Conservation (phyloP, 2,113 vertebrate species). For the Sapajus apella region DNA sequence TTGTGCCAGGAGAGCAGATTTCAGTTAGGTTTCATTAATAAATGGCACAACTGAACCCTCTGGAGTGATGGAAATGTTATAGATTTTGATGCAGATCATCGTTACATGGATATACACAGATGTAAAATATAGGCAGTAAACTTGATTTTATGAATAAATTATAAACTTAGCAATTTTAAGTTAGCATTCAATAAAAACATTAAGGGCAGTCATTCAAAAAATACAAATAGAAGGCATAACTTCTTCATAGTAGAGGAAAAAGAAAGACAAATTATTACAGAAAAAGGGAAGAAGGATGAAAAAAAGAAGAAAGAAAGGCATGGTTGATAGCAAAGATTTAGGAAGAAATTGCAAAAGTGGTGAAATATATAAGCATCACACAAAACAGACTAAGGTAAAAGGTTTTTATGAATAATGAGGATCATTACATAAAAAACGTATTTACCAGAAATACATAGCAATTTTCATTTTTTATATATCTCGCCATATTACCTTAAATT, state of each 20-base stretch:
- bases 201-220: neutral
- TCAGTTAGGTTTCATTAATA: no score
- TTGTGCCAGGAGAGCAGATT: no score
- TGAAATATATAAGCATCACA: neutral
- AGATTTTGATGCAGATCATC: neutral
- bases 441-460: neutral
- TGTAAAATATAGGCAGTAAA: neutral
- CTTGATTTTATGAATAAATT: neutral
- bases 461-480: neutral
- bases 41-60: neutral
- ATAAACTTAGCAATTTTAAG: neutral
- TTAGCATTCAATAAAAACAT: neutral
- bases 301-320: neutral
- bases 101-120: neutral
- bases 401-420: neutral
- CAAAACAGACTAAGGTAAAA: constrained; percentile 16
- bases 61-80: neutral
- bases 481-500: neutral
- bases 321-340: neutral
- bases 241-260: constrained; percentile 3
- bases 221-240: neutral
- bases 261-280: neutral
- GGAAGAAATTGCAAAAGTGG: neutral
- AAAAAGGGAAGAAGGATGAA: neutral
- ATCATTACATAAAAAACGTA: neutral